Base-by-base conservation (phyloP, 2,797 vertebrate genomes). In the Naso thynnoides region DNA sequence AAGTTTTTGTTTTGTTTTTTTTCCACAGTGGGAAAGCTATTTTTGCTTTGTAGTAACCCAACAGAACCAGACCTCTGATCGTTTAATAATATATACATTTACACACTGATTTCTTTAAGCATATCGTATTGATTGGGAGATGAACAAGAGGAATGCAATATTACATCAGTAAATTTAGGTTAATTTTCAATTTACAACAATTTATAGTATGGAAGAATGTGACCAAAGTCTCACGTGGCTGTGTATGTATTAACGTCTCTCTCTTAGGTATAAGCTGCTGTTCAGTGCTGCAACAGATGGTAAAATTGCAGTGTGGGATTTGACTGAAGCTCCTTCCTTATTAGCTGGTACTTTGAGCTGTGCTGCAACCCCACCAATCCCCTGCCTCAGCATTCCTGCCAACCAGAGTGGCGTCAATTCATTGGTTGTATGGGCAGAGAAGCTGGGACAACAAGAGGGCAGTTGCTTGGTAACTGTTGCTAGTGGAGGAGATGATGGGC, bases 241-340 rank as follows among this genome's bases (percentile, higher is more conserved):
- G 23, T 33, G 19, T 79, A 39, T 53, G 50, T 66, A 3, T 31
- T 18, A 15, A 48, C 19, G 4, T 33, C 31, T 38, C 41, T 49
- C 72, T 81, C 72, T 24, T 78, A 98, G 97, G 91, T 93, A 86
- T 57, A 76, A 90, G 61, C 87, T 97, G 73, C 87, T 99, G 77
- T 95, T 97, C 88, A 99, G 96, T 0, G 96, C 95, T 1, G 96
- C 98, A 44, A 99, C 98, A 0, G 97, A 98, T 0, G 97, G 97
- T n/a, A 94, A 81, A 36, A 31, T 98, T 59, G 93, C 94, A 52
- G 95, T 96, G 81, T 99, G 97, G 97, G 95, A 98, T 85, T 84
- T 98, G 83, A 95, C 94, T 1, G 14, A 86, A 3, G 66, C 89
- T 11, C 84, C 86, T 6, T 70, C 75, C 27, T 86, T 75, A 70